Evolutionary conservation across 2,888 invertebrate genomes (phyloP).

Genomic region (Diplazon laetatorius): DNA sequence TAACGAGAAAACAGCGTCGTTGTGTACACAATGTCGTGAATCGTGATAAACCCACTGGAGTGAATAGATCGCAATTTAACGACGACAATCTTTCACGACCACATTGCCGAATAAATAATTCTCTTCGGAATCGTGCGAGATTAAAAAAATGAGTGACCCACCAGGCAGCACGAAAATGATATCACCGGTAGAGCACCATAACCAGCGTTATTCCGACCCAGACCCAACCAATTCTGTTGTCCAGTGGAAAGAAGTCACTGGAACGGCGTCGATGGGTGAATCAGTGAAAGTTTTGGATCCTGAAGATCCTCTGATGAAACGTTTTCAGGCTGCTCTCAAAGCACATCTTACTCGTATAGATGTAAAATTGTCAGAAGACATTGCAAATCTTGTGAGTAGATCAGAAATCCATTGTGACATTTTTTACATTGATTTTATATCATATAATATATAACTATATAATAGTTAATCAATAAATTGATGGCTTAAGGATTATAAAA

Average conservation of each 20-base stretch:
- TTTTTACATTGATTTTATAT: no score
- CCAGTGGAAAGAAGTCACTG: conserved; percentile 35
- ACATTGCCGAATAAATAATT: neutral
- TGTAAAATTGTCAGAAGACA: conserved; percentile 86
- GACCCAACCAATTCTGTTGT: conserved; percentile 25
- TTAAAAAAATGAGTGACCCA: conserved; percentile 33
- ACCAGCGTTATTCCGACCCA: conserved; percentile 2
- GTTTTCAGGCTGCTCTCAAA: conserved; percentile 88
- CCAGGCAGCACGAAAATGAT: neutral
- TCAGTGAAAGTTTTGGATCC: conserved; percentile 85
- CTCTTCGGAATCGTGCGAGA: neutral
- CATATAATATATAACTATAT: no score
- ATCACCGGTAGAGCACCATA: conserved; percentile 15
- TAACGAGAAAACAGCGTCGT: conserved; percentile 45
- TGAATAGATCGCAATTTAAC: neutral
- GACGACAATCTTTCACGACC: no score
- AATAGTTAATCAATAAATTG: no score
- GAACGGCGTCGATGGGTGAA: conserved; percentile 39
- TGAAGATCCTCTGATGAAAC: conserved; percentile 89
- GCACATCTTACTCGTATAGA: conserved; percentile 87
- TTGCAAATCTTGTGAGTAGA: conserved; percentile 85
- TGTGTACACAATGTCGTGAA: neutral
- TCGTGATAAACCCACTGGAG: conserved; percentile 6
- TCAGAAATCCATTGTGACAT: no score
- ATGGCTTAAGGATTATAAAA: no score